Base-by-base conservation (phyloP, 2,888 invertebrate genomes). In the Boloria selene region DNA sequence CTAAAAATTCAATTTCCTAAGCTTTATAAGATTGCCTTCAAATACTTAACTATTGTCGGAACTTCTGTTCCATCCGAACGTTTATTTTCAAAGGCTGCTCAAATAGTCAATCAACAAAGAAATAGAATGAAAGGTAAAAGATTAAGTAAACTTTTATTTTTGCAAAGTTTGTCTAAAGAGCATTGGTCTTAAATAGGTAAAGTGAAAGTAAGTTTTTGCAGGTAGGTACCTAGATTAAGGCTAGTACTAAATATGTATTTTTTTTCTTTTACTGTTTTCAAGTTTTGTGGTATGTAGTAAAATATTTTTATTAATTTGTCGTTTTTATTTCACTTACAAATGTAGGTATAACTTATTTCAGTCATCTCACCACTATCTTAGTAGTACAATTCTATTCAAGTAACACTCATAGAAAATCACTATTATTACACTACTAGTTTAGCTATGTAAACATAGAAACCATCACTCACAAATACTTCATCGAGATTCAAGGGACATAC, bases 21-120 rank as follows among this genome's bases (percentile, higher is more conserved):
- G 52, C 60, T 69, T 50, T 59, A 69, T 58, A 65, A 61, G 50
- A 17, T 64, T 3, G 65, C 68, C 16, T 66, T 51, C 59, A 68
- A 68, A 66, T 68, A 66, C 64, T 66, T 68, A 61, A 70, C 68
- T 18, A 69, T 67, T 60, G 69, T 70, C 54, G 65, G 63, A 22
- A 70, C 62, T 47, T 72, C 70, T 22, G 68, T 70, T 62, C 58
- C 70, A 61, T 65, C 67, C 61, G 72, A 71, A 67, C 4, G 71
- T 69, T 69, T 72, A 44, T 75, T 75, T 31, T 73, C 74, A 67
- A 67, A 75, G 72, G 68, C 73, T 42, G 71, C 73, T 65, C 71
- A 72, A 54, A 71, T 73, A 50, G 10, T 73, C 0, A 70, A 65
- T 14, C 72, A 72, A 22, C 71, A 73, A 49, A 67, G 70, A 68